Evolutionary conservation across 2,888 invertebrate species (phyloP).

Genomic region (Tetranychus truncatus): DNA sequence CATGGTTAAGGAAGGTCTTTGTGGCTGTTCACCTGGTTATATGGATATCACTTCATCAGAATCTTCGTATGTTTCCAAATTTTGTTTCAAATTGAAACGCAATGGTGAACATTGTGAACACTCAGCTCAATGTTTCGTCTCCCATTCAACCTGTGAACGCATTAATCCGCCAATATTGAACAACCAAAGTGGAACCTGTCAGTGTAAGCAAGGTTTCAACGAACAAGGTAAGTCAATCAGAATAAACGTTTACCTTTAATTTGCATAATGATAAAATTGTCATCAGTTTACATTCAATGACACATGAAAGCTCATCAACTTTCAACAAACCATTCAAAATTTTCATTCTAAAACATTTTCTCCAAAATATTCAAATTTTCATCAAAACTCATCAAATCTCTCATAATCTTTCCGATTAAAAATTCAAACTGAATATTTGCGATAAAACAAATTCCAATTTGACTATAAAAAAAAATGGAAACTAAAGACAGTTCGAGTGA

Average conservation of each 20-base stretch:
- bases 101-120: constrained; percentile 3
- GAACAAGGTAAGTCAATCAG: neutral
- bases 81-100: constrained; percentile 7
- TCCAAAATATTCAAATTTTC: no score
- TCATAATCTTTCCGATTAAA: no score
- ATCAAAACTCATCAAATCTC: no score
- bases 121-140: neutral
- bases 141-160: neutral
- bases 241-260: neutral
- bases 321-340: no score
- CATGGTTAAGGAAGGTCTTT: neutral
- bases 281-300: no score
- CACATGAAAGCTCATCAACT: no score
- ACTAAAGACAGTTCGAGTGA: no score
- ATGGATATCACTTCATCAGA: neutral
- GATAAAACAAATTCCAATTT: no score
- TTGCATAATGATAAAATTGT: no score
- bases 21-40: constrained; percentile 1
- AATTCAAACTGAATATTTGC: no score
- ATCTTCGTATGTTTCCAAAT: neutral
- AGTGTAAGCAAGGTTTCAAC: neutral
- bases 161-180: neutral
- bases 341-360: no score
- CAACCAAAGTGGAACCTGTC: neutral
- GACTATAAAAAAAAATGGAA: no score